These are phyloP conservation scores for Capreolus pygargus DNA, from an alignment of 2,113 vertebrate species.

Conservation along the genomic window DNA sequence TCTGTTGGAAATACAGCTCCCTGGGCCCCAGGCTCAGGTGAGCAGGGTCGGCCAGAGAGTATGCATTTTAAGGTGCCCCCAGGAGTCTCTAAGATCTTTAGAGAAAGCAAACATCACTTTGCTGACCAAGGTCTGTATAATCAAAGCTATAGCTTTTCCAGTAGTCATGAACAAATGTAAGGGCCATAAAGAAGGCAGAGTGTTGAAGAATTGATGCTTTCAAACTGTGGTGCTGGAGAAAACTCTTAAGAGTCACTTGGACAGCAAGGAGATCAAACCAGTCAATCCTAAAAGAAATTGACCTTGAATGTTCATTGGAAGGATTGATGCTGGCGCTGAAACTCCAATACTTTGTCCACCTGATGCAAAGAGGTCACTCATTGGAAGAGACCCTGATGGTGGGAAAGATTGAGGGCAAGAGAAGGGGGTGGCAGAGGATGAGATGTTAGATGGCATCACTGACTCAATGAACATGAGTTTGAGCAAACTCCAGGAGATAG, in stretches of 20 bases:
- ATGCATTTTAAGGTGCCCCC: neutral
- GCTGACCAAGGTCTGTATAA: neutral
- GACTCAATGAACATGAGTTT: neutral
- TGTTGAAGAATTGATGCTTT: neutral
- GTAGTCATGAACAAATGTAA: neutral
- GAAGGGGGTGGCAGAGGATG: neutral
- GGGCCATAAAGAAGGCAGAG: neutral
- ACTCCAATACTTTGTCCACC: neutral
- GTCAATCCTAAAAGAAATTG: neutral
- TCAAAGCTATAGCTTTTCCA: neutral
- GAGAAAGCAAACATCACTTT: neutral
- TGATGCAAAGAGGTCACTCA: neutral
- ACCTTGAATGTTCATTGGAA: neutral
- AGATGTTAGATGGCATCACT: neutral
- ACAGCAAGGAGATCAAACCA: neutral
- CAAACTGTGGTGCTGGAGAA: neutral
- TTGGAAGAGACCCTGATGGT: neutral
- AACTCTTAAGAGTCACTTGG: neutral
- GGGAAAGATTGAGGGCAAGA: neutral
- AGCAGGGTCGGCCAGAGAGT: rapidly evolving
- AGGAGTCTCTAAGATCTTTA: neutral
- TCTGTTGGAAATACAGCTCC: rapidly evolving
- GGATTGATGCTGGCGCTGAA: neutral
- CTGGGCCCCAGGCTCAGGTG: neutral
- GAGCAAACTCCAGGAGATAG: neutral